Base-by-base conservation (phyloP, 2,888 invertebrate species). In the Cosmopolites sordidus region DNA sequence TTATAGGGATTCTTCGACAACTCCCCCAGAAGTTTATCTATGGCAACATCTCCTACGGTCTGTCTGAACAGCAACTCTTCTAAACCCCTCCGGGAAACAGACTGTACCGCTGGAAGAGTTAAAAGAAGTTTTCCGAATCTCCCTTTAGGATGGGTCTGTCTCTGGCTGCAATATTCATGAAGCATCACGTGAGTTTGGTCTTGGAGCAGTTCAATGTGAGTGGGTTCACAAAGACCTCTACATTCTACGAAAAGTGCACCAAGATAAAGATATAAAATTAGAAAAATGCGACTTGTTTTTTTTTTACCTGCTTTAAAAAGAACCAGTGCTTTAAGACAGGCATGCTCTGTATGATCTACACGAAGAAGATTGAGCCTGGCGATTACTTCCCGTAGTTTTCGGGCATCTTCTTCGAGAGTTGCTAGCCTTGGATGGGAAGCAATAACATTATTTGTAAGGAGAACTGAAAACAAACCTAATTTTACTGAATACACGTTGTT, bases 321-420 rank as follows among this genome's bases (percentile, higher is more conserved):
- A 3, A 89, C 82, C 8, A 89, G 77, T 0, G 89, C 87, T 69
- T 91, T 92, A n/a, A 93, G 75, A 71, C 87, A 92, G 33, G 92
- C 88, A 66, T 84, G 89, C 68, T 93, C 92, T 0, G 87, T 86
- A 69, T 87, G 86, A 70, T 93, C 92, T 14, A 91, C 80, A 59
- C 83, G 76, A 48, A 85, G 75, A 6, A 81, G 73, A 5, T 80
- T 77, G 64, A 89, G 82, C 62, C 84, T 79, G 22, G 81, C 78
- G 47, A 89, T 75, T 1, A 88, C 75, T 61, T 83, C 83, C 38
- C 82, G 77, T 51, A 92, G 65, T 73, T 79, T 74, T 68, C 82
- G 64, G 58, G 80, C 78, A 67, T 82, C 75, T 64, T 81, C 78
- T 72, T 83, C 70, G 40, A 81, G 69, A 58, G 70, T 67, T 63